These are phyloP conservation scores for Pipistrellus nathusii DNA, from an alignment of 2,797 vertebrate species.

Conservation along the genomic window DNA sequence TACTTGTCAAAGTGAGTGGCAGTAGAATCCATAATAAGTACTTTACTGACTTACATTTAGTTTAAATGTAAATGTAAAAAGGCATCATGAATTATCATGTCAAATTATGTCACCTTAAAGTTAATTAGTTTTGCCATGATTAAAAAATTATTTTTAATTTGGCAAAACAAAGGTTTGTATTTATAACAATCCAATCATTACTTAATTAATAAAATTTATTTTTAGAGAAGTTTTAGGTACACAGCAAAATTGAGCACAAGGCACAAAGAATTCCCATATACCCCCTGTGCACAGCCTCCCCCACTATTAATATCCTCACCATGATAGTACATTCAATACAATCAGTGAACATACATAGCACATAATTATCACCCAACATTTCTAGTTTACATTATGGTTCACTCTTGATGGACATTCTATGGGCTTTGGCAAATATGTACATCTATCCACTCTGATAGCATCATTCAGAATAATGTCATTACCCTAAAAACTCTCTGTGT, in stretches of 20 bases:
- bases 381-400: background rate
- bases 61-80: conserved; percentile 76
- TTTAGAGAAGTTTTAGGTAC: conserved; percentile 28
- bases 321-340: background rate
- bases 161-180: conserved; percentile 70
- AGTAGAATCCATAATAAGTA: conserved; percentile 80
- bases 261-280: background rate
- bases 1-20: conserved; percentile 78
- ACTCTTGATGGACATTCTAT: background rate
- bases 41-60: conserved; percentile 80
- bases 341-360: background rate
- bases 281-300: background rate
- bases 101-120: conserved; percentile 72
- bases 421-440: background rate
- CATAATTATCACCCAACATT: background rate
- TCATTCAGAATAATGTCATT: background rate
- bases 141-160: conserved; percentile 70
- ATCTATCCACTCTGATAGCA: background rate
- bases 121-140: conserved; percentile 67
- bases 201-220: conserved; percentile 51
- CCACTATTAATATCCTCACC: no score
- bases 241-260: background rate
- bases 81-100: conserved; percentile 72
- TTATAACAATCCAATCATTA: conserved; percentile 71
- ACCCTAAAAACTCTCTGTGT: background rate